phyloP scores from a whole-genome alignment of 2,113 vertebrate genomes.

The Orycteropus afer region DNA sequence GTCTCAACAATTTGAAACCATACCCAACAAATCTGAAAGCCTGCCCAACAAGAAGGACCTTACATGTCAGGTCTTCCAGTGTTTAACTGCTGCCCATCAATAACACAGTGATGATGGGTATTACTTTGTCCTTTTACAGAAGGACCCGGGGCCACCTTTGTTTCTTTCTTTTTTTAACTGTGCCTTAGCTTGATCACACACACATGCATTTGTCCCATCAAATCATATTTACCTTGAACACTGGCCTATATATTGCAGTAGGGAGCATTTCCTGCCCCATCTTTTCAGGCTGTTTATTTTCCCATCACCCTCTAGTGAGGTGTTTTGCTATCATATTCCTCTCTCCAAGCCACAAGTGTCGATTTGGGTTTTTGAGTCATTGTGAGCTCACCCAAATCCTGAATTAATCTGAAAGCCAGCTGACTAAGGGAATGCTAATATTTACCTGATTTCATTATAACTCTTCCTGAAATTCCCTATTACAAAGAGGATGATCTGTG shows the following conservation, averaged over 20 bases:
- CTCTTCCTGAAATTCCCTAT: background rate
- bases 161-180: background rate
- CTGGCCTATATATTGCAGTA: background rate
- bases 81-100: background rate
- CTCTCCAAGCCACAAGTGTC: background rate
- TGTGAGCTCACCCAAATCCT: background rate
- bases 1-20: background rate
- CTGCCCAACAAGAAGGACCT: background rate
- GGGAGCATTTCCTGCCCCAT: background rate
- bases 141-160: background rate
- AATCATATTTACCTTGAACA: background rate
- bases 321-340: background rate
- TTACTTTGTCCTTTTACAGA: background rate
- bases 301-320: background rate
- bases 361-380: background rate
- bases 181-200: background rate
- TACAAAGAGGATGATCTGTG: background rate
- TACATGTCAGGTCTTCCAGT: background rate
- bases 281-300: background rate
- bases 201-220: background rate
- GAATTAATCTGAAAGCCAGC: background rate
- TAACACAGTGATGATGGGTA: too few relatives aligned
- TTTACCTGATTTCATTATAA: constrained; percentile 8
- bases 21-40: background rate
- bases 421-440: background rate